phyloP scores from a whole-genome alignment of 2,113 vertebrate species.

The Crotalus viridis region DNA sequence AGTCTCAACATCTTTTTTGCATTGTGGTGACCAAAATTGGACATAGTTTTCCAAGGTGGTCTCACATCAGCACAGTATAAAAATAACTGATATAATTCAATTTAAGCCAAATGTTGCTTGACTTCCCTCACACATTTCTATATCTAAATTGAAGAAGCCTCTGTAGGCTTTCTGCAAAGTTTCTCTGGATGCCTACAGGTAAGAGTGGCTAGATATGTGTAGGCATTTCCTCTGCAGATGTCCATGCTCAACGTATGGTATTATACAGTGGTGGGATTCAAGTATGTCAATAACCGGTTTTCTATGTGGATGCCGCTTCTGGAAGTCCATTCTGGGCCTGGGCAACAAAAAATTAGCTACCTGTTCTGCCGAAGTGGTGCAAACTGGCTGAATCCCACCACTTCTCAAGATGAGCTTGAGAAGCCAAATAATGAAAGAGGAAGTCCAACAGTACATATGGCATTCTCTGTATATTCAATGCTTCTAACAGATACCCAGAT shows the following conservation, averaged over 20 bases:
- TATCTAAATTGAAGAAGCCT: not conserved
- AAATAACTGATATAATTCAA: not conserved
- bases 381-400: no score
- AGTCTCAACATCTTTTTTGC: no score
- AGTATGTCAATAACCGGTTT: no score
- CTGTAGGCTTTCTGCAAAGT: not conserved
- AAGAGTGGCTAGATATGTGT: not conserved
- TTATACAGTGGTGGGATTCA: not conserved
- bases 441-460: not conserved
- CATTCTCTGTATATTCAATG: not conserved
- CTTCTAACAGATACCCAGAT: not conserved
- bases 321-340: no score
- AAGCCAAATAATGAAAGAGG: not conserved
- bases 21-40: no score
- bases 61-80: not conserved
- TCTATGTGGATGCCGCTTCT: no score
- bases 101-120: not conserved
- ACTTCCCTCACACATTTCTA: not conserved
- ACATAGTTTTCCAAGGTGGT: no score
- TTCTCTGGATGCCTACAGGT: not conserved
- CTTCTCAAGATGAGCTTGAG: not conserved
- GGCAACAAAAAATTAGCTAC: no score
- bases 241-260: not conserved
- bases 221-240: not conserved
- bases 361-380: no score